Base-by-base conservation (phyloP, 2,888 invertebrate genomes). In the Microctonus hyperodae region DNA sequence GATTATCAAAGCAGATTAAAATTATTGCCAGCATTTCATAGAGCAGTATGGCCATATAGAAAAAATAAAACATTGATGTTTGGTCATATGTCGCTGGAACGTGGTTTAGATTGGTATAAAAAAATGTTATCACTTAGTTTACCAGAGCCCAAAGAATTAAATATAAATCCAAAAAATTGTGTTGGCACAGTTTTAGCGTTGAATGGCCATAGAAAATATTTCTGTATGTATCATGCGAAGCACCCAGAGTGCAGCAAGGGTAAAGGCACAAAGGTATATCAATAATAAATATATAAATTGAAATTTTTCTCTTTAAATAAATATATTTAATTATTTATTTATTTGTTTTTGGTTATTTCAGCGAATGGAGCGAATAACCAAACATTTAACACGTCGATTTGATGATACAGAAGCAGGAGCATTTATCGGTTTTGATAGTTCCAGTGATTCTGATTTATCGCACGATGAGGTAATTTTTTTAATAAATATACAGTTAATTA, bases 201-300 rank as follows among this genome's bases (percentile, higher is more conserved):
- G 71, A 98, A 98, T 86, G 98, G 98, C 25, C 95, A 96, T 86
- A 89, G 98, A 71, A 96, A 96, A 86, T 98, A 98, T 87, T 98
- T 97, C 87, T 98, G 97, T 84, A 97, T 99, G 88, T 99, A 97
- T 86, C 98, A 99, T 86, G 96, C 96, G 66, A 97, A 95, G 85
- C 96, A 97, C 85, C 94, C 94, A 1, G 96, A 95, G 85, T 83
- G 84, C 62, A 88, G 88, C 68, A 85, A 84, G 77, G 86, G 87
- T 72, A 89, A 89, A 77, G 89, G 90, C 55, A 88, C 89, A 63
- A 91, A 90, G 88, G 91, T 90, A 83, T n/a, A n/a, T n/a, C n/a
- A 48, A 50, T 55, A 16, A 22, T 11, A 55, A 9, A 25, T 62
- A 13, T 1, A 51, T 51, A 4, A 13, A 61, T 55, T 31, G n/a